These are phyloP conservation scores for Caenorhabditis elegans DNA, from an alignment of 1,140 invertebrate species.

Conservation along the genomic window WBcel235 BX284602.5:36501-37000, in stretches of 20 bases:
- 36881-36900: slow-evolving; percentile 75
- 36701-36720: slow-evolving; percentile 60
- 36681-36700: slow-evolving; percentile 57
- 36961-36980: slow-evolving; percentile 84
- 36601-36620: background rate
- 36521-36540: slow-evolving; percentile 73
- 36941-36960: slow-evolving; percentile 76
- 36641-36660: slow-evolving; percentile 79
- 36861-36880: slow-evolving; percentile 88
- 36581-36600: background rate
- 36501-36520: slow-evolving; percentile 69
- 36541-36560: slow-evolving; percentile 78
- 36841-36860: slow-evolving; percentile 84
- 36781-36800: slow-evolving; percentile 74
- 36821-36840: slow-evolving; percentile 79
- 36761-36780: slow-evolving; percentile 77
- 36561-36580: slow-evolving; percentile 58
- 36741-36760: slow-evolving; percentile 78
- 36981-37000: slow-evolving; percentile 74
- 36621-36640: slow-evolving; percentile 44
- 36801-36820: slow-evolving; percentile 73
- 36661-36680: slow-evolving; percentile 69
- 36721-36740: slow-evolving; percentile 72
- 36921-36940: slow-evolving; percentile 89
- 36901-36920: slow-evolving; percentile 77